Evolutionary conservation across 2,888 invertebrate species (phyloP).

Genomic region (Poecilobothrus nobilitatus): DNA sequence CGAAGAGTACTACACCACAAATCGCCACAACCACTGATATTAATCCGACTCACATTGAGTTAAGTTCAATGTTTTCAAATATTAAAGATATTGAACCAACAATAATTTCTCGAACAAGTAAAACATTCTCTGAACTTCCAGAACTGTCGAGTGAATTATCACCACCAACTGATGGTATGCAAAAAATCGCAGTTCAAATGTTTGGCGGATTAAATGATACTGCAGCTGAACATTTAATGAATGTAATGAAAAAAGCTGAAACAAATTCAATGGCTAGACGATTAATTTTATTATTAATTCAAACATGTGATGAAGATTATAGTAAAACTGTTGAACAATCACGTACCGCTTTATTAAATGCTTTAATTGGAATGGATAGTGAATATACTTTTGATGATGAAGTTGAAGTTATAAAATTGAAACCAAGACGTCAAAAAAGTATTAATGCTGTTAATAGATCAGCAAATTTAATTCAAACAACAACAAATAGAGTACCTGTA

Average conservation of each 20-base stretch:
- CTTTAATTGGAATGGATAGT: constrained; percentile 55
- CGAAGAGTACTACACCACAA: constrained; percentile 27
- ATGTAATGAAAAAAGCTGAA: constrained; percentile 73
- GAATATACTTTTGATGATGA: constrained; percentile 34
- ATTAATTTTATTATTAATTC: constrained; percentile 65
- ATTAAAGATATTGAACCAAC: constrained; percentile 31
- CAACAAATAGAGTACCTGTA: constrained; percentile 33
- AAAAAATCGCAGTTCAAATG: constrained; percentile 64
- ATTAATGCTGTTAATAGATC: constrained; percentile 19
- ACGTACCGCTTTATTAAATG: constrained; percentile 58
- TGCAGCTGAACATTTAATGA: constrained; percentile 63
- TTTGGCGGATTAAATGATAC: constrained; percentile 68
- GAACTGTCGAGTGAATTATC: constrained; percentile 47
- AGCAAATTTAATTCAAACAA: constrained; percentile 43
- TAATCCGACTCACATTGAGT: constrained; percentile 37
- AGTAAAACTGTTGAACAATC: constrained; percentile 64
- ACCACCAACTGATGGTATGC: constrained; percentile 57
- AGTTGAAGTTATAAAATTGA: constrained; percentile 22
- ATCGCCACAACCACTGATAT: constrained; percentile 30
- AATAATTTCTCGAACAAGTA: constrained; percentile 29
- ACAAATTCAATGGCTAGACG: constrained; percentile 66
- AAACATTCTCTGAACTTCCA: constrained; percentile 23
- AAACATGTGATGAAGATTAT: constrained; percentile 65
- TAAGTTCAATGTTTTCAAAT: constrained; percentile 24
- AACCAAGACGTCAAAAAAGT: constrained; percentile 20